These are phyloP conservation scores for Amphimallon solstitiale DNA, from an alignment of 2,888 invertebrate species.

Conservation along the genomic window DNA sequence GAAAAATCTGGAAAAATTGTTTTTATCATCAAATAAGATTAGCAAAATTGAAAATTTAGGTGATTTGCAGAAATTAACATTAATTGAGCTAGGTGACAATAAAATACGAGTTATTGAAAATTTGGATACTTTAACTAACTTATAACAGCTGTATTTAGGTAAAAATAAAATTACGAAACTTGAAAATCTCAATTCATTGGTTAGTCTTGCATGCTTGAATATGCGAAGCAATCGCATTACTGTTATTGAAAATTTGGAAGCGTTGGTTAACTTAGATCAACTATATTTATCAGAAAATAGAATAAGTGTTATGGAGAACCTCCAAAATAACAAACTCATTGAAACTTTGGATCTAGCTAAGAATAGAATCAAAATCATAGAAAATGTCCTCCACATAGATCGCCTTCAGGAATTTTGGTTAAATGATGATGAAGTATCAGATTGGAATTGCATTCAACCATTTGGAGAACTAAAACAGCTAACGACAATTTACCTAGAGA, in stretches of 20 bases:
- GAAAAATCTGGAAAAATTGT: conserved; percentile 82
- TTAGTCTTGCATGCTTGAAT: conserved; percentile 82
- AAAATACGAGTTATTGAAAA: conserved; percentile 90
- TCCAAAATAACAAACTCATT: conserved; percentile 75
- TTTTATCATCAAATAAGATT: conserved; percentile 90
- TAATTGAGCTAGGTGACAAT: conserved; percentile 96
- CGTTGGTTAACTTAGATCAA: conserved; percentile 76
- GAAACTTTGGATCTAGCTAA: conserved; percentile 91
- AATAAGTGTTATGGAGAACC: conserved; percentile 81
- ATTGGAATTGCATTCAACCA: conserved; percentile 85
- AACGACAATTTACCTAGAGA: conserved; percentile 90
- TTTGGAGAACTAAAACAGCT: conserved; percentile 75
- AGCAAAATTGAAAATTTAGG: conserved; percentile 87
- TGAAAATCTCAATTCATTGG: conserved; percentile 79
- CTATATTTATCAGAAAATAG: conserved; percentile 93
- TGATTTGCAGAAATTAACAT: conserved; percentile 79
- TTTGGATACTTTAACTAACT: conserved; percentile 76
- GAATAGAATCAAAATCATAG: conserved; percentile 83
- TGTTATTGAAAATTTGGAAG: conserved; percentile 85
- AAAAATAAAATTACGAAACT: conserved; percentile 95
- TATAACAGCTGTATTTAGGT: conserved; percentile 87
- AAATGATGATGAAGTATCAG: conserved; percentile 87
- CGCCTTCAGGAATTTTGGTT: conserved; percentile 96
- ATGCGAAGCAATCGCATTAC: conserved; percentile 90
- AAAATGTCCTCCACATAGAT: conserved; percentile 79